phyloP scores from a whole-genome alignment of 2,113 vertebrate species.

The Meriones unguiculatus region DNA sequence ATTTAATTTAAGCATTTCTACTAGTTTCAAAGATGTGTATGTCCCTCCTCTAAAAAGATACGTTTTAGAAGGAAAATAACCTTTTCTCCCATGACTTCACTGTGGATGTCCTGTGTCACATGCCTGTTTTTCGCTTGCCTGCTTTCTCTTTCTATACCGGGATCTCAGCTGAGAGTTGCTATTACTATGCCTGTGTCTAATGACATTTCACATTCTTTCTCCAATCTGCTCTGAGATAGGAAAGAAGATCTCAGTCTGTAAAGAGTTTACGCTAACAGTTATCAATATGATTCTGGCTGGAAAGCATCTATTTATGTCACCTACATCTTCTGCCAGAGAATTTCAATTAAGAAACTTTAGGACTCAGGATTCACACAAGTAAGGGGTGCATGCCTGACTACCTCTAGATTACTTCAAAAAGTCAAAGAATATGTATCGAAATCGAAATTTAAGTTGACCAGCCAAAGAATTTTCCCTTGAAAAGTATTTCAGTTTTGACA shows the following conservation, averaged over 20 bases:
- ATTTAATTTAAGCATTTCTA: conserved; percentile 26
- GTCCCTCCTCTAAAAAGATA: not conserved
- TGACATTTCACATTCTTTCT: conserved; percentile 33
- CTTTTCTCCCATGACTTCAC: not conserved
- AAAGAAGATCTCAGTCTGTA: conserved; percentile 44
- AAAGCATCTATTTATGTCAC: conserved; percentile 2
- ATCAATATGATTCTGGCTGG: not conserved
- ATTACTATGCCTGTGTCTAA: not conserved
- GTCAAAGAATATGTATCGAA: not conserved
- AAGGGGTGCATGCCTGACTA: not conserved
- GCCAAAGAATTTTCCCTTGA: conserved; percentile 12
- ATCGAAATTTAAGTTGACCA: not conserved
- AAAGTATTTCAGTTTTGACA: conserved; percentile 14
- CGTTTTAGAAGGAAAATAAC: not conserved
- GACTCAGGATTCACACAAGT: not conserved
- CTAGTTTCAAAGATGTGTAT: conserved; percentile 30
- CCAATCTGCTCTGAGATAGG: conserved; percentile 21
- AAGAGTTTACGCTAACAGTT: conserved; percentile 28
- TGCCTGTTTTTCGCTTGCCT: not conserved
- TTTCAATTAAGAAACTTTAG: not conserved
- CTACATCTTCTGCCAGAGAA: conserved; percentile 41
- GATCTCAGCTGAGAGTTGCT: not conserved
- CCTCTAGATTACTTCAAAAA: not conserved
- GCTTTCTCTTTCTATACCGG: not conserved
- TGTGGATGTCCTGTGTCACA: not conserved